Evolutionary conservation across 2,888 invertebrate species (phyloP).

Genomic region (Brenthis ino): DNA sequence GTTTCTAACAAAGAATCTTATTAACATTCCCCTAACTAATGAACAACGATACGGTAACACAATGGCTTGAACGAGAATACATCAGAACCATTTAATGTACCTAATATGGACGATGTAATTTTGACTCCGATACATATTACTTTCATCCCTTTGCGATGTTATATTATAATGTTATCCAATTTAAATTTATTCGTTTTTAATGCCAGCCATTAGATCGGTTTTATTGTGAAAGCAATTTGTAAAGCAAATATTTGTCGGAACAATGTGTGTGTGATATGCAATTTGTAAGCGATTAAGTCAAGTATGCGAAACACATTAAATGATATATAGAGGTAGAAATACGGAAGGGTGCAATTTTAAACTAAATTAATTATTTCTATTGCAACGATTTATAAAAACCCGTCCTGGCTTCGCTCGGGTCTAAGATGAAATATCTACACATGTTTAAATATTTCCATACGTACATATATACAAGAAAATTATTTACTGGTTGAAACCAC

Average conservation of each 20-base stretch:
- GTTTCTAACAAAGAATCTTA: slow-evolving; percentile 72
- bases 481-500: too few relatives aligned
- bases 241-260: slow-evolving; percentile 33
- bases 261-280: slow-evolving; percentile 33
- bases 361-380: not conserved
- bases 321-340: slow-evolving; percentile 21
- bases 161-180: slow-evolving; percentile 37
- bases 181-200: slow-evolving; percentile 37
- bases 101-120: slow-evolving; percentile 52
- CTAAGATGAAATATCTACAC: too few relatives aligned
- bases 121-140: slow-evolving; percentile 46
- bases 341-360: slow-evolving; percentile 6
- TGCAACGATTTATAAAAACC: too few relatives aligned
- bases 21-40: slow-evolving; percentile 76
- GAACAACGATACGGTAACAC: slow-evolving; percentile 67
- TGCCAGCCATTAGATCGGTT: slow-evolving; percentile 32
- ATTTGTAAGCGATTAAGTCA: slow-evolving; percentile 30
- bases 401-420: too few relatives aligned
- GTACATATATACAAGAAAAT: too few relatives aligned
- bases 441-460: too few relatives aligned
- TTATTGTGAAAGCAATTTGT: slow-evolving; percentile 33
- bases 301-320: slow-evolving; percentile 26
- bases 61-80: slow-evolving; percentile 27
- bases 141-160: slow-evolving; percentile 13
- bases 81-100: slow-evolving; percentile 8